Percentiles rank a stretch among this genome's conserved stretches.
These are phyloP conservation scores for Trichonephila inaurata DNA, from an alignment of 1,140 invertebrate genomes.

Conservation along the genomic window DNA sequence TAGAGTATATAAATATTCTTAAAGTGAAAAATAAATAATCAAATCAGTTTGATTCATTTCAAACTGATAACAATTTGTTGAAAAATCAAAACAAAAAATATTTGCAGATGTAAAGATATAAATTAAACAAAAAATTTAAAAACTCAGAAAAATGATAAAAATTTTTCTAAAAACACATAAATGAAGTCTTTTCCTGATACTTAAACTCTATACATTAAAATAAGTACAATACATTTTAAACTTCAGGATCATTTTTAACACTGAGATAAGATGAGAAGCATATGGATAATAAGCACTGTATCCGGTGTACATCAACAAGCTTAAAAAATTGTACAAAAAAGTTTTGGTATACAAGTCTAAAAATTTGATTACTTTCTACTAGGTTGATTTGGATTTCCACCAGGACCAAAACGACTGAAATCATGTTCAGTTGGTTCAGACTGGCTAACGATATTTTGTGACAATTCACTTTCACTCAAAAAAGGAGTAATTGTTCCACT, in stretches of 20 bases:
- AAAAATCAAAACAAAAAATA: too few relatives aligned
- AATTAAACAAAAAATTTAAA: not conserved
- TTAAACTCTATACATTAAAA: not conserved
- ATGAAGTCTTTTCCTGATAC: not conserved
- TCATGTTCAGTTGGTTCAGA: slow-evolving; percentile 27
- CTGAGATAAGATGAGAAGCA: not conserved
- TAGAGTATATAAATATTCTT: too few relatives aligned
- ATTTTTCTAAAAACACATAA: not conserved
- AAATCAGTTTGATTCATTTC: too few relatives aligned
- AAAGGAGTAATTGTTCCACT: slow-evolving; percentile 96
- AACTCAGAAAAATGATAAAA: not conserved
- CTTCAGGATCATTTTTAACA: not conserved
- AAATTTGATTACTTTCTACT: not conserved
- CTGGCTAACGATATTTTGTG: not conserved
- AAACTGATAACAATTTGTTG: too few relatives aligned
- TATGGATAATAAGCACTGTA: not conserved
- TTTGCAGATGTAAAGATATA: too few relatives aligned
- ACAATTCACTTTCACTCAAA: slow-evolving; percentile 91
- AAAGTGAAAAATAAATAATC: too few relatives aligned
- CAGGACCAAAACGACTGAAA: not conserved
- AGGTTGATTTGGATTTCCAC: not conserved
- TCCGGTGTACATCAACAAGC: not conserved
- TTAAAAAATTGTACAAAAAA: not conserved
- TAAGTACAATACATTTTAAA: not conserved
- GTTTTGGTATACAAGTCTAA: not conserved